Conservation (phyloP, 2,113 vertebrate genomes). For the Fukomys damarensis region DNA sequence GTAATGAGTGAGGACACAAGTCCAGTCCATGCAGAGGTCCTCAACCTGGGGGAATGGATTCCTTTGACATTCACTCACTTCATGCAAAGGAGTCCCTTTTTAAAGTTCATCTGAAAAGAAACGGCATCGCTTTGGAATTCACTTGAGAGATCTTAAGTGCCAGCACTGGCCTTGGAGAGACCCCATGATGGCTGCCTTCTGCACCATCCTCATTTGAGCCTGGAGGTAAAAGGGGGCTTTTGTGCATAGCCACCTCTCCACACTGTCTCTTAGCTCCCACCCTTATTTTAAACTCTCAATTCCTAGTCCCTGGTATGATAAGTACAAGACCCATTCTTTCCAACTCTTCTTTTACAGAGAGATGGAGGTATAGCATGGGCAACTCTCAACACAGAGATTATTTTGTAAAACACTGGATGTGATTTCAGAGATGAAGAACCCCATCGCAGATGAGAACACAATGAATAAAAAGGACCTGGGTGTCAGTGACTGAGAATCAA, state of each 20-base stretch:
- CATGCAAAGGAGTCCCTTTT: not conserved
- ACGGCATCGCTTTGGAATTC: not conserved
- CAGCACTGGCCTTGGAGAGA: not conserved
- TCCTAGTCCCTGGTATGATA: not conserved
- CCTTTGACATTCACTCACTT: not conserved
- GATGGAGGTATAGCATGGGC: not conserved
- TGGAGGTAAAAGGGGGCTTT: not conserved
- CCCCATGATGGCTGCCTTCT: too few species aligned
- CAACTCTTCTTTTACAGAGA: conserved; percentile 11
- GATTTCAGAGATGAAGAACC: not conserved
- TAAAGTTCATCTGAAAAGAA: not conserved
- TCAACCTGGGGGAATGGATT: not conserved
- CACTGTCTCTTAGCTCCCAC: not conserved
- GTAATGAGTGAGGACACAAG: not conserved
- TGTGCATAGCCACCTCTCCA: not conserved
- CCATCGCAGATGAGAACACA: not conserved
- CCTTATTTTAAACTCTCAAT: not conserved
- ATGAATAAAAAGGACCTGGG: not conserved
- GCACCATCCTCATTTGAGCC: too few species aligned
- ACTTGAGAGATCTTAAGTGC: not conserved
- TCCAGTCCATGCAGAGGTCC: not conserved
- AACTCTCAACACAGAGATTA: not conserved
- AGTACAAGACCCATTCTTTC: not conserved
- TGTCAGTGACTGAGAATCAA: not conserved
- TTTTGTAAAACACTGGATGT: not conserved